Base-by-base conservation (phyloP, 2,888 invertebrate species). In the Clunio marinus region DNA sequence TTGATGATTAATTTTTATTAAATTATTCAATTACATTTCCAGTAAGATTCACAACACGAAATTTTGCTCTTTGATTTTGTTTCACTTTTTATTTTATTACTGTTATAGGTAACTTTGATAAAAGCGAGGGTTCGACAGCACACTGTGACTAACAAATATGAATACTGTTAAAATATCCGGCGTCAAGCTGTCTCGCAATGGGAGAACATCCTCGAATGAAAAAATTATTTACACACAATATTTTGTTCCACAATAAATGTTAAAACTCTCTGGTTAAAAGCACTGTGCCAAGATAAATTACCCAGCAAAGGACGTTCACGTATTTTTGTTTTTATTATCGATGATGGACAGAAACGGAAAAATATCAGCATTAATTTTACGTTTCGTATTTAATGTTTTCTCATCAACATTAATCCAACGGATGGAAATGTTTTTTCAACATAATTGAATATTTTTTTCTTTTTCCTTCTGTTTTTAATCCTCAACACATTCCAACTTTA, bases 101-200 rank as follows among this genome's bases (percentile, higher is more conserved):
- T 51, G 22, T 51, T 51, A 17, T 22, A 20, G 2, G 1, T 8
- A 22, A 17, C 22, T 20, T 51, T 10, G 22, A 10, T 20, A 17
- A 17, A 17, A 22, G 41, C 41, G 41, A 41, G 41, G 41, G 41
- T 41, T 41, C n/a, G 51, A 22, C 5, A 17, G 3, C 63, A 63
- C 45, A 63, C 63, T 41, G 63, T 10, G 63, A 63, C 25, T 25
- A 46, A 63, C 63, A 63, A 63, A 63, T 63, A 63, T 63, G 63
- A 63, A 24, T 37, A 63, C 63, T 45, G 63, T 63, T 63, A 63
- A 63, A 63, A 63, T 45, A 63, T 63, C 63, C 46, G 63, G 63
- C 63, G 63, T 63, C 63, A 63, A 63, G 63, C 63, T 63, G 63
- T 63, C 63, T 63, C 63, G 25, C 63, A 63, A 46, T 27, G 37